Conservation (phyloP, 2,888 invertebrate species). For the Gortyna flavago region DNA sequence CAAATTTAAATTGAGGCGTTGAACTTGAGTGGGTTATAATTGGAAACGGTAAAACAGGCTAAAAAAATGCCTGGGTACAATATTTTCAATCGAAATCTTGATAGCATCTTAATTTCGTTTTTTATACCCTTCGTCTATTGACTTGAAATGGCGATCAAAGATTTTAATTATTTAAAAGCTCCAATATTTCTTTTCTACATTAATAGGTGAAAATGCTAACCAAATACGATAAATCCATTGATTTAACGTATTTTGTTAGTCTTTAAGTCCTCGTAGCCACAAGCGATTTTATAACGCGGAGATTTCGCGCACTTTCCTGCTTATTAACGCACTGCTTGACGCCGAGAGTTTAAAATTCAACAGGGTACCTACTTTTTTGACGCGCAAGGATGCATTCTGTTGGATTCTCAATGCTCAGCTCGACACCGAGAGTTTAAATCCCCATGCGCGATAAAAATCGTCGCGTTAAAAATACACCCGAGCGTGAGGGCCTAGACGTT, state of each 20-base stretch:
- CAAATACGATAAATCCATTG: not conserved
- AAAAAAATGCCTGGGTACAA: not conserved
- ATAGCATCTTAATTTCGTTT: not conserved
- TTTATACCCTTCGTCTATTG: not conserved
- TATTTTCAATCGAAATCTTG: not conserved
- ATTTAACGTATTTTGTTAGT: not conserved
- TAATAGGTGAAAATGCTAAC: not conserved
- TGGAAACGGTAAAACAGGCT: not conserved
- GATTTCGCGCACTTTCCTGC: not conserved
- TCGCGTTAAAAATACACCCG: not conserved
- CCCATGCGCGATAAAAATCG: not conserved
- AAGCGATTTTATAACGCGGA: not conserved
- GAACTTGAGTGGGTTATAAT: conserved; percentile 8
- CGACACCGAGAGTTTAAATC: not conserved
- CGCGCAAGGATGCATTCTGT: not conserved
- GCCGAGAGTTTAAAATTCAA: no score
- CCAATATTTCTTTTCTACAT: not conserved
- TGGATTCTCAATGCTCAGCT: not conserved
- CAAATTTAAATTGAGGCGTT: not conserved
- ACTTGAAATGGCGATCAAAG: not conserved
- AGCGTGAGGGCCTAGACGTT: not conserved
- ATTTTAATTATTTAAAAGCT: not conserved
- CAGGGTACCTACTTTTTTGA: not conserved
- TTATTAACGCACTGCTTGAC: not conserved
- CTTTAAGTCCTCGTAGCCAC: not conserved